Evolutionary conservation across 2,797 vertebrate species (phyloP), one percentile per base, ranked within the genome.

Genomic region (Spondyliosoma cantharus): DNA sequence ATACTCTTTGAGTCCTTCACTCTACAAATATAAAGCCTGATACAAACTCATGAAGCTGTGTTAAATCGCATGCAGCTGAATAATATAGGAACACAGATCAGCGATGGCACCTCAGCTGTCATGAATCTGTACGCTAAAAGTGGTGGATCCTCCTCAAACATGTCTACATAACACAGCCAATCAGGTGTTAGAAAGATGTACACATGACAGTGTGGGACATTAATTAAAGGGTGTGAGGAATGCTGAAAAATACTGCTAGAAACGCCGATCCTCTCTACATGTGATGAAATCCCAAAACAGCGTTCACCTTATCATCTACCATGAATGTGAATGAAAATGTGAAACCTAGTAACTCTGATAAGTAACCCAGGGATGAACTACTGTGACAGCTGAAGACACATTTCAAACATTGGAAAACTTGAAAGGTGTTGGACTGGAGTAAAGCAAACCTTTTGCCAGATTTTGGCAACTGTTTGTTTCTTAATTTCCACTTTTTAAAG

Each of bases 351-450:
- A 27, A 57, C 53, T 42, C 63, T 59, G 42, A 3, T 32, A 9
- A 37, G 37, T 37, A 62, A 81, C 64, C 85, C 58, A 50, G 52
- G 29, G 72, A 74, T 82, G 83, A 81, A 76, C 59, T 81, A 9
- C 78, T 25, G 45, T 82, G 86, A 90, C 82, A 93, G 94, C 95
- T 95, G 94, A 95, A 95, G 92, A 96, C 94, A 94, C 94, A 94
- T 94, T 95, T 93, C 74, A 63, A 45, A 90, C 84, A 87, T n/a
- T 52, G 53, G 57, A 74, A 72, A 86, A 82, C 66, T 68, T 83
- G 50, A 83, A 78, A 79, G 85, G 80, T 72, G 83, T 56, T 48
- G 19, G 45, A 74, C 13, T 20, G 85, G 91, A 94, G 90, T 91
- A 92, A 93, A 94, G 74, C 94, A 94, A 95, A 91, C 83, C 45